Percentiles rank a stretch among this genome's conserved stretches.
phyloP scores from a whole-genome alignment of 2,888 invertebrate species.

The Metacarcinus magister region DNA sequence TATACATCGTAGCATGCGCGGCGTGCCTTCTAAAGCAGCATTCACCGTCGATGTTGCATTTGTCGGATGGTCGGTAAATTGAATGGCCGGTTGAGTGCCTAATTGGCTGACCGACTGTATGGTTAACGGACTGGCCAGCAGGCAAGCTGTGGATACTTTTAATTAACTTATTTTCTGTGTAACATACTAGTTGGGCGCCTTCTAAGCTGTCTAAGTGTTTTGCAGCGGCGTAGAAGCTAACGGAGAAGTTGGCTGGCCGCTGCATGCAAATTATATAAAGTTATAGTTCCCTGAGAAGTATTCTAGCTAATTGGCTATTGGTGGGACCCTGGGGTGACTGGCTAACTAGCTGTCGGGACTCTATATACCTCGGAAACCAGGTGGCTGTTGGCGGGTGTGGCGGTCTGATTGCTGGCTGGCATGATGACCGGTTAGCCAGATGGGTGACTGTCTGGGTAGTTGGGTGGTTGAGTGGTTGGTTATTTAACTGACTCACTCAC shows the following conservation, averaged over 20 bases:
- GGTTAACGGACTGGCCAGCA: neutral
- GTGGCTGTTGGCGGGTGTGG: no score
- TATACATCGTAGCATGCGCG: neutral
- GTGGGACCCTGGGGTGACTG: neutral
- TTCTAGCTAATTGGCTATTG: no score
- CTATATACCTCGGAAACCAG: no score
- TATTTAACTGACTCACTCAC: neutral
- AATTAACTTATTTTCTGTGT: neutral
- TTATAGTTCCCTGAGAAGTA: no score
- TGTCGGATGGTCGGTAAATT: neutral
- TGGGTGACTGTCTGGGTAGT: neutral
- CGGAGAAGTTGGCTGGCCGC: neutral
- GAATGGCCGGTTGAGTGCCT: neutral
- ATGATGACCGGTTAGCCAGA: neutral
- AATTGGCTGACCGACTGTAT: constrained; percentile 19
- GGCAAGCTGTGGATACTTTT: neutral
- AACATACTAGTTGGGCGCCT: neutral
- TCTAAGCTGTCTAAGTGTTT: neutral
- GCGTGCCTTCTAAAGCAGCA: neutral
- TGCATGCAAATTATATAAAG: no score
- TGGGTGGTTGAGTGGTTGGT: neutral
- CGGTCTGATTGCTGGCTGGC: no score
- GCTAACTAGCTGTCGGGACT: neutral
- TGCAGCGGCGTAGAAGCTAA: neutral
- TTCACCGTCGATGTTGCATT: neutral